Evolutionary conservation across 2,888 invertebrate species (phyloP).

Genomic region (Sthenelais limicola): DNA sequence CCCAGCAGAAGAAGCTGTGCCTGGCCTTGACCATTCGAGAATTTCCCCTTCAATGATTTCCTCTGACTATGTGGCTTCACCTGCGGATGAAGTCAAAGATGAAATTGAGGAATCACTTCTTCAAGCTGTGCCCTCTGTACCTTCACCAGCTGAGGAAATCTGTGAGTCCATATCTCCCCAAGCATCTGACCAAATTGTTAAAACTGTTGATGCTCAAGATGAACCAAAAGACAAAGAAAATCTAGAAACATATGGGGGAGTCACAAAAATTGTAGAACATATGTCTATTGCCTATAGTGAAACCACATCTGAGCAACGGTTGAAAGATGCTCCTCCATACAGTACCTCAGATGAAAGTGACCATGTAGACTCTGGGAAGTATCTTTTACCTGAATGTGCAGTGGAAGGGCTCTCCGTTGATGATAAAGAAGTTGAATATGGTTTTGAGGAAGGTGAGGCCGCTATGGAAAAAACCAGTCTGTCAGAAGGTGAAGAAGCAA

Average conservation of each 20-base stretch:
- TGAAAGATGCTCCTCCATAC: constrained; percentile 26
- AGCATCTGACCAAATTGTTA: too few species aligned
- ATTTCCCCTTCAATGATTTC: constrained; percentile 31
- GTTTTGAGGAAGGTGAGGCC: constrained; percentile 24
- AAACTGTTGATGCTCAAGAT: neutral
- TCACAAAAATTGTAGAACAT: constrained; percentile 17
- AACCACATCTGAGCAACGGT: neutral
- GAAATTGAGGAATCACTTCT: constrained; percentile 7
- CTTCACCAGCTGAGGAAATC: constrained; percentile 29
- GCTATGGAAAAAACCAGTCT: constrained; percentile 14
- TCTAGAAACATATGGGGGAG: neutral
- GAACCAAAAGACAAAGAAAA: neutral
- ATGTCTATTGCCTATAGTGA: constrained; percentile 11
- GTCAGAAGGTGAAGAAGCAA: constrained; percentile 28
- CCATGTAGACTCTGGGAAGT: neutral
- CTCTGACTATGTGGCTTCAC: constrained; percentile 22
- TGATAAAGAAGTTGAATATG: constrained; percentile 27
- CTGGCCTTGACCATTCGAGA: constrained; percentile 21
- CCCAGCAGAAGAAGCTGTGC: constrained; percentile 29
- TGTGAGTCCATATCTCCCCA: too few species aligned
- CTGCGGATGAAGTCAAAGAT: constrained; percentile 22
- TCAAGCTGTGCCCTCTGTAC: constrained; percentile 9
- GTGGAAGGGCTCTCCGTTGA: constrained; percentile 24
- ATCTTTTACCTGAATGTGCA: neutral
- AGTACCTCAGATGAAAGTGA: constrained; percentile 18